Conservation (phyloP, 1,140 invertebrate species). For the Amphibalanus amphitrite region DNA sequence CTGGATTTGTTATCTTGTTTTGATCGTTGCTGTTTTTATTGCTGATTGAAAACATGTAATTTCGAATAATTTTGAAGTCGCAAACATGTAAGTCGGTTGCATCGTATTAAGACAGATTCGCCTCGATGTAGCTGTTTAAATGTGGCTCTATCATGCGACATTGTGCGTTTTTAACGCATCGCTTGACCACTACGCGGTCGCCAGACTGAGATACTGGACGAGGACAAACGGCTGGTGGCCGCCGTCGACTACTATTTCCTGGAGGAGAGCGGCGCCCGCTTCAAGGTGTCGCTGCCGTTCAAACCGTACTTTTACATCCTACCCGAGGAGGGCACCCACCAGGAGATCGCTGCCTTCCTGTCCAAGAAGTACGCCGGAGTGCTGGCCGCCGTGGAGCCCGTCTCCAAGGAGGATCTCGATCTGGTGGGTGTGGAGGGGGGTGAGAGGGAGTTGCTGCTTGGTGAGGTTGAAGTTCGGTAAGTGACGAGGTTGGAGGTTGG, state of each 20-base stretch:
- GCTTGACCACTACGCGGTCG: constrained; percentile 17
- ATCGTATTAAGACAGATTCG: too few species aligned
- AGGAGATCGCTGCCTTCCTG: constrained; percentile 77
- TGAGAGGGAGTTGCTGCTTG: constrained; percentile 89
- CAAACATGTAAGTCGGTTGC: too few species aligned
- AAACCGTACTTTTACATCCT: constrained; percentile 87
- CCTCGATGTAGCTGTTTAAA: too few species aligned
- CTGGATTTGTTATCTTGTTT: too few species aligned
- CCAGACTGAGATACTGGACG: constrained; percentile 87
- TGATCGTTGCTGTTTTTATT: too few species aligned
- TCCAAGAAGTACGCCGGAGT: constrained; percentile 71
- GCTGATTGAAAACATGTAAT: too few species aligned
- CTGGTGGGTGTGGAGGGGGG: constrained; percentile 55
- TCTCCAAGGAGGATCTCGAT: constrained; percentile 90
- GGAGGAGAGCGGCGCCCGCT: constrained; percentile 83
- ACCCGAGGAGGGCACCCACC: constrained; percentile 45
- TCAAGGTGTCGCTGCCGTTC: constrained; percentile 84
- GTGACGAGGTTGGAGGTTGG: constrained; percentile 4
- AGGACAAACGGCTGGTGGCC: constrained; percentile 75
- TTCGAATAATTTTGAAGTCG: too few species aligned
- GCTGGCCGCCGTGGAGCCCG: constrained; percentile 54
- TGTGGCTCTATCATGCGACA: too few species aligned
- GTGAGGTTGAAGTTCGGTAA: constrained; percentile 43
- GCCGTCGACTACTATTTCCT: constrained; percentile 97
- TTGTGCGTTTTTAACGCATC: neutral